phyloP scores from a whole-genome alignment of 2,888 invertebrate species.

The Eucera pruinosa region DNA sequence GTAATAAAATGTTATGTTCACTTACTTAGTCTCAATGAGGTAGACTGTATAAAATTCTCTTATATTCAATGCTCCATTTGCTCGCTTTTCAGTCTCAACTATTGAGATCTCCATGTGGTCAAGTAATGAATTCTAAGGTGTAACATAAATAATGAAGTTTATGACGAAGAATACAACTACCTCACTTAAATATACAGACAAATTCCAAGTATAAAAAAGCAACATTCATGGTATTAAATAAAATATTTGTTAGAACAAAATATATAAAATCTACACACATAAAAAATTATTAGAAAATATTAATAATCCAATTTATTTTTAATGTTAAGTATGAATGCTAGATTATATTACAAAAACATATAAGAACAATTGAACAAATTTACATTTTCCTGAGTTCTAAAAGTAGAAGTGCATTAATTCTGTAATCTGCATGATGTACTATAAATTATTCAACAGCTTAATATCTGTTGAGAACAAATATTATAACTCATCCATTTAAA shows the following conservation, averaged over 20 bases:
- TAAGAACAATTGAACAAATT: neutral
- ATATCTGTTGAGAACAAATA: neutral
- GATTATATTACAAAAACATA: too few species aligned
- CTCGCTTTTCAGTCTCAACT: conserved; percentile 91
- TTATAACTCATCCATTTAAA: conserved; percentile 32
- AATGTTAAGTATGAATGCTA: neutral
- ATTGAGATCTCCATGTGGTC: conserved; percentile 91
- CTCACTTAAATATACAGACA: neutral
- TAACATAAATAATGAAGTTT: neutral
- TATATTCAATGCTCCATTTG: conserved; percentile 90
- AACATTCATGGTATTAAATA: neutral
- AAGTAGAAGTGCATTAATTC: neutral
- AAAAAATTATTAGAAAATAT: neutral
- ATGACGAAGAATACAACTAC: neutral
- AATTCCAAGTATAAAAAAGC: neutral
- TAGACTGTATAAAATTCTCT: conserved; percentile 92
- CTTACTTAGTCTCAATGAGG: conserved; percentile 91
- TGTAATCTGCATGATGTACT: neutral
- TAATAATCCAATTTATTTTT: neutral
- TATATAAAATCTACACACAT: neutral
- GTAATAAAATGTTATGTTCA: conserved; percentile 56
- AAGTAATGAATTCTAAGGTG: conserved; percentile 87
- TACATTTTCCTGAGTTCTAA: too few species aligned
- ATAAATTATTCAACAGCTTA: neutral
- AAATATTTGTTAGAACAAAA: too few species aligned